These are phyloP conservation scores for Danaus plexippus DNA, from an alignment of 1,140 invertebrate species.

Conservation along the genomic window DNA sequence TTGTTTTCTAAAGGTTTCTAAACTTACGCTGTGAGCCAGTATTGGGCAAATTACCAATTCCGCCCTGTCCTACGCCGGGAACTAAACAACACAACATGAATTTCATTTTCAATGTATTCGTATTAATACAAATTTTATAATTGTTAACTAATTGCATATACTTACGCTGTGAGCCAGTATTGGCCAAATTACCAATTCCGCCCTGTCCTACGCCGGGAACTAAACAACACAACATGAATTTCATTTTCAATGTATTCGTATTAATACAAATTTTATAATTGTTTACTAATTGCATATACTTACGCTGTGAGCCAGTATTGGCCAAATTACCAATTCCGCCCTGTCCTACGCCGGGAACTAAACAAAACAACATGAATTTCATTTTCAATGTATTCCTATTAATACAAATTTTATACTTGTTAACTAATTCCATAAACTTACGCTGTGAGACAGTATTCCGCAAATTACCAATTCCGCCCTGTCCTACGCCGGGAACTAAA, in stretches of 20 bases:
- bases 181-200: not conserved
- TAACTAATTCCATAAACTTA: not conserved
- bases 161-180: constrained; percentile 1
- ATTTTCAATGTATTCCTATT: no score
- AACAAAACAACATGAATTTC: no score
- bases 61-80: not conserved
- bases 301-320: not conserved
- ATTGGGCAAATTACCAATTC: not conserved
- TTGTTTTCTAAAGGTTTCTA: not conserved
- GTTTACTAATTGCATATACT: not conserved
- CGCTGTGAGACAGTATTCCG: not conserved
- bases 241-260: not conserved
- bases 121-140: constrained; percentile 2
- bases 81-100: not conserved
- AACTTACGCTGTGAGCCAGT: constrained; percentile 3
- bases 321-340: not conserved
- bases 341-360: not conserved
- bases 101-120: not conserved
- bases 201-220: not conserved
- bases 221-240: no score
- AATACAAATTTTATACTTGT: no score
- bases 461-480: not conserved
- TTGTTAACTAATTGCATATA: not conserved
- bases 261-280: constrained; percentile 2
- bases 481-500: not conserved